Conservation (phyloP, 2,113 vertebrate species). For the Petroica traversi region DNA sequence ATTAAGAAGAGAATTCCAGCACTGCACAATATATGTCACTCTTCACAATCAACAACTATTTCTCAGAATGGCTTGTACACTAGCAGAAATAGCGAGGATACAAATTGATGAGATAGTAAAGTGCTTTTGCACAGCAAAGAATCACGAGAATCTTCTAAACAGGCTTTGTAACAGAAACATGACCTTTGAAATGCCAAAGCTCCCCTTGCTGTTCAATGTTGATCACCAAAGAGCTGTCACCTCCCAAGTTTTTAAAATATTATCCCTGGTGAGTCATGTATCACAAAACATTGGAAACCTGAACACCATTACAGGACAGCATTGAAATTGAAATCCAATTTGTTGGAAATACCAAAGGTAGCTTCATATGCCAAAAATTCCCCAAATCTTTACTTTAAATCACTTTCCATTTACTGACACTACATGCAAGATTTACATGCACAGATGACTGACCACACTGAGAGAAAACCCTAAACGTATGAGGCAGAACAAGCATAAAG, state of each 20-base stretch:
- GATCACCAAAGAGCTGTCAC: background rate
- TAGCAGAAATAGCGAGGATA: background rate
- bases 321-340: background rate
- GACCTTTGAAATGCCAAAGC: conserved; percentile 24
- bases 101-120: background rate
- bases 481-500: background rate
- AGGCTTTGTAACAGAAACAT: background rate
- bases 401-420: background rate
- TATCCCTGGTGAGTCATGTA: conserved; percentile 8
- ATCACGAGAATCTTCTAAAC: background rate
- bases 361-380: background rate
- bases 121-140: background rate
- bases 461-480: background rate
- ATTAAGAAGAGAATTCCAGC: conserved; percentile 21
- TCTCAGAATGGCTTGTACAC: background rate
- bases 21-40: background rate
- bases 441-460: fast-evolving
- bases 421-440: fast-evolving
- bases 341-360: background rate
- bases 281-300: fast-evolving
- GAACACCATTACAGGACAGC: background rate
- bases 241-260: background rate
- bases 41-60: background rate
- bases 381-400: background rate
- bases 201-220: background rate